Percentiles rank a stretch among this genome's conserved stretches.
These are phyloP conservation scores for Heliconius hewitsoni DNA, from an alignment of 1,140 invertebrate genomes.

Conservation along the genomic window DNA sequence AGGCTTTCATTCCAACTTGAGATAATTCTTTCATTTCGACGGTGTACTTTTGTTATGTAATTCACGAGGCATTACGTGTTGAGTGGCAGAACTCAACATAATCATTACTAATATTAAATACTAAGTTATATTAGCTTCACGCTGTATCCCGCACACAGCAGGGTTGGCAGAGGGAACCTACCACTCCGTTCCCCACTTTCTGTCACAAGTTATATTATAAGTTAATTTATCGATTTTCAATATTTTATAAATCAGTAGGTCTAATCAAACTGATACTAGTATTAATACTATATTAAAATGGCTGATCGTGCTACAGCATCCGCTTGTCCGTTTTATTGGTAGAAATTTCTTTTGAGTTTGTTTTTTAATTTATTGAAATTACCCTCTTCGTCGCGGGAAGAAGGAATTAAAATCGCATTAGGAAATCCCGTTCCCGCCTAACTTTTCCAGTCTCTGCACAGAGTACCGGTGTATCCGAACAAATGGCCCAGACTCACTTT, in stretches of 20 bases:
- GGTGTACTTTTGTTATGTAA: no score
- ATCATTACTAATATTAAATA: no score
- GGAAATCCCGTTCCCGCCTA: constrained; percentile 76
- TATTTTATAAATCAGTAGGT: neutral
- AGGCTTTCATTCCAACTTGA: no score
- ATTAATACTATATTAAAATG: neutral
- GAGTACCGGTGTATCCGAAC: constrained; percentile 75
- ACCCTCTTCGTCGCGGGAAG: constrained; percentile 69
- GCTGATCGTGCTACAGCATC: neutral
- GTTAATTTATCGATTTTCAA: no score
- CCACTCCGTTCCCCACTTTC: no score
- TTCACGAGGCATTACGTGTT: no score
- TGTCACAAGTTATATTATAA: no score
- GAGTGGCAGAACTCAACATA: no score
- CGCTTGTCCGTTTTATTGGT: constrained; percentile 24
- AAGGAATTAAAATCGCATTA: constrained; percentile 79
- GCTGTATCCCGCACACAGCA: no score
- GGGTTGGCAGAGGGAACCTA: no score
- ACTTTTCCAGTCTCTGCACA: constrained; percentile 74
- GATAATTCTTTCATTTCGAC: no score
- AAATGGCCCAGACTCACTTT: constrained; percentile 77
- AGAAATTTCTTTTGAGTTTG: constrained; percentile 59
- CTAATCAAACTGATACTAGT: neutral
- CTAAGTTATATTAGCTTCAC: no score
- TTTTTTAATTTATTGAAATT: constrained; percentile 71